Evolutionary conservation across 2,797 vertebrate genomes (phyloP), one percentile per base, ranked within the genome.

Genomic region (Muscicapa comitata): DNA sequence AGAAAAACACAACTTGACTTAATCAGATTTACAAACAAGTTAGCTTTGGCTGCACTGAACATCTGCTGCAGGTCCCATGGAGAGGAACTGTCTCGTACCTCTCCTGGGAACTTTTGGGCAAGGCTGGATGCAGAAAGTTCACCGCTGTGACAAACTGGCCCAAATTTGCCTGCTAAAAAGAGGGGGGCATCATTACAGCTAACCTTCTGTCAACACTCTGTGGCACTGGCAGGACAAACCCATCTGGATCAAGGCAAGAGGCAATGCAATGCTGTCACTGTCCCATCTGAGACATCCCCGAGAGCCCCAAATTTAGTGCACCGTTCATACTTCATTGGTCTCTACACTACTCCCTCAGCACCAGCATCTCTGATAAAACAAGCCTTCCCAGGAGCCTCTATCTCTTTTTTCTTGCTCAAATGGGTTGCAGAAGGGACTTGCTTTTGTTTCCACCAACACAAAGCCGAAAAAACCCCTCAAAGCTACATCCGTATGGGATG

Each of bases 361-460:
- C 71, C 70, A 59, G 78, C 48, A 31, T 57, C 24, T 87, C 35
- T 29, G 68, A 73, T 53, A 66, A 82, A 85, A 93, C 59, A 85
- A 91, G 37, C 67, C 43, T 86, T 72, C 54, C 61, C 35, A 66
- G 54, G 68, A 91, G 31, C 65, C 85, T 86, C 61, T 54, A 68
- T 40, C 74, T 90, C 71, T 62, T 82, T 95, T 93, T 95, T 82
- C 87, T 91, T 89, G 37, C 88, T 91, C 62, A 88, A 90, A 90
- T 77, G 82, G 28, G 51, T 62, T 88, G 88, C 92, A 88, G 89
- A 93, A 96, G 31, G 66, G 87, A 91, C 93, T 88, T 63, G 87
- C 89, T 94, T 96, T 92, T 94, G 92, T 96, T 95, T 94, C 79
- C 76, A 93, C 84, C 85, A 84, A 92, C 91, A 95, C 91, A 94